Conservation (phyloP, 2,888 invertebrate species). For the Mechanitis mazaeus region DNA sequence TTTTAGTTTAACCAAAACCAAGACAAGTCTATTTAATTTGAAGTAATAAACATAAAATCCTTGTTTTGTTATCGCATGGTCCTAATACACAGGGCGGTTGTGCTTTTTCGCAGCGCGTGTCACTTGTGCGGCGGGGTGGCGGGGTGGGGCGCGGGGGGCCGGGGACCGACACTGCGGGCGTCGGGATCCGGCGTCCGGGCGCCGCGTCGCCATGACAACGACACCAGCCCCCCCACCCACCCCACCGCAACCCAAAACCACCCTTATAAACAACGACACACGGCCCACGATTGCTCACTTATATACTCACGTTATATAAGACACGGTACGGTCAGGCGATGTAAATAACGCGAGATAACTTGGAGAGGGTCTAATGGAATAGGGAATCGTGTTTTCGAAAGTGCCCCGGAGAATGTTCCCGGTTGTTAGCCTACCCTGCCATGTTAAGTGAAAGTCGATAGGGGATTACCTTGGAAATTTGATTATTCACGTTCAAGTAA, state of each 20-base stretch:
- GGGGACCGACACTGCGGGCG: conserved; percentile 78
- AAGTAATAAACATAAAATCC: background rate
- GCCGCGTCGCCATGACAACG: conserved; percentile 78
- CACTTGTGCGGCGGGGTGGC: conserved; percentile 72
- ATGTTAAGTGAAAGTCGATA: conserved; percentile 71
- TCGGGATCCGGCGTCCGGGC: conserved; percentile 79
- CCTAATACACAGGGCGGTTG: conserved; percentile 61
- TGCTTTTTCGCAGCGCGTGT: conserved; percentile 76
- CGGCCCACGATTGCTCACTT: conserved; percentile 57
- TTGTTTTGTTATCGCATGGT: conserved; percentile 24
- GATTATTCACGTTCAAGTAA: conserved; percentile 50
- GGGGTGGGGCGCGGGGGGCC: conserved; percentile 54
- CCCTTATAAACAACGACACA: conserved; percentile 51
- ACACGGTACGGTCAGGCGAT: conserved; percentile 72
- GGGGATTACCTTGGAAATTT: conserved; percentile 59
- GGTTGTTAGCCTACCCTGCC: conserved; percentile 55
- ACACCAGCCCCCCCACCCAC: conserved; percentile 51
- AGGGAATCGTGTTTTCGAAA: conserved; percentile 73
- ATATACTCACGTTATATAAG: conserved; percentile 69
- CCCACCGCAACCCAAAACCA: conserved; percentile 43
- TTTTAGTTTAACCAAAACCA: no score
- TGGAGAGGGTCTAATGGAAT: conserved; percentile 74
- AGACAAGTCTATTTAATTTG: no score
- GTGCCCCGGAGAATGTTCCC: conserved; percentile 69
- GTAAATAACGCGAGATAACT: conserved; percentile 76